These are phyloP conservation scores for Drosophila anomalata DNA, from an alignment of 2,888 invertebrate species.

Conservation along the genomic window DNA sequence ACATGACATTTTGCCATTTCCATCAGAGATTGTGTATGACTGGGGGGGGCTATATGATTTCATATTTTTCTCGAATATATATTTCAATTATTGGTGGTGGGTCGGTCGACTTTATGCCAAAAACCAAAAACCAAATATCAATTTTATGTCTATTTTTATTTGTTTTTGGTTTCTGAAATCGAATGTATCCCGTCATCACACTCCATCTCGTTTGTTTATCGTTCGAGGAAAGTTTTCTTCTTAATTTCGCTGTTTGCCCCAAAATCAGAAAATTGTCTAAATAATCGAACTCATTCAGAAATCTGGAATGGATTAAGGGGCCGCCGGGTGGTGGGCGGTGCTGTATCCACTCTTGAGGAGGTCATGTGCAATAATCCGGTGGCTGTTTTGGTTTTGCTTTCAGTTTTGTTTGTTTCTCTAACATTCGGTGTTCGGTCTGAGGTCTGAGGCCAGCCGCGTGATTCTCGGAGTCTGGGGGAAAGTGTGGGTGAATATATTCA, in stretches of 20 bases:
- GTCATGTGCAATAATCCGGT: slow-evolving; percentile 40
- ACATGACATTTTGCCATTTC: slow-evolving; percentile 1
- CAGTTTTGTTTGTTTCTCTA: slow-evolving; percentile 40
- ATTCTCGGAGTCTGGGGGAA: slow-evolving; percentile 25
- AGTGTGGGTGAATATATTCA: slow-evolving; percentile 19
- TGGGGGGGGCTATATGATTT: neutral
- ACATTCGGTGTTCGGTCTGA: slow-evolving; percentile 9
- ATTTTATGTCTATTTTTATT: neutral
- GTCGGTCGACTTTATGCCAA: neutral
- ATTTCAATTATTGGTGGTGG: neutral
- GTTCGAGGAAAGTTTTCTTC: slow-evolving; percentile 27
- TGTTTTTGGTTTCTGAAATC: neutral
- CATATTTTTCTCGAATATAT: neutral
- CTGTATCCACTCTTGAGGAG: slow-evolving; percentile 27
- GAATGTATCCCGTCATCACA: neutral
- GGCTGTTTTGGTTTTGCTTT: slow-evolving; percentile 25
- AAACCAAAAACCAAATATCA: neutral
- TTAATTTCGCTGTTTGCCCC: slow-evolving; percentile 19
- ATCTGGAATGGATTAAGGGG: slow-evolving; percentile 1
- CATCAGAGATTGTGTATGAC: neutral
- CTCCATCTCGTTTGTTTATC: slow-evolving; percentile 22
- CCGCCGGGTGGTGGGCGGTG: neutral
- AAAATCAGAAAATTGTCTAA: slow-evolving; percentile 11
- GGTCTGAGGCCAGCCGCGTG: slow-evolving; percentile 61
- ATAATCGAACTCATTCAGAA: slow-evolving; percentile 33